Conservation (phyloP, 2,797 vertebrate genomes). For the Botia almorhae region DNA sequence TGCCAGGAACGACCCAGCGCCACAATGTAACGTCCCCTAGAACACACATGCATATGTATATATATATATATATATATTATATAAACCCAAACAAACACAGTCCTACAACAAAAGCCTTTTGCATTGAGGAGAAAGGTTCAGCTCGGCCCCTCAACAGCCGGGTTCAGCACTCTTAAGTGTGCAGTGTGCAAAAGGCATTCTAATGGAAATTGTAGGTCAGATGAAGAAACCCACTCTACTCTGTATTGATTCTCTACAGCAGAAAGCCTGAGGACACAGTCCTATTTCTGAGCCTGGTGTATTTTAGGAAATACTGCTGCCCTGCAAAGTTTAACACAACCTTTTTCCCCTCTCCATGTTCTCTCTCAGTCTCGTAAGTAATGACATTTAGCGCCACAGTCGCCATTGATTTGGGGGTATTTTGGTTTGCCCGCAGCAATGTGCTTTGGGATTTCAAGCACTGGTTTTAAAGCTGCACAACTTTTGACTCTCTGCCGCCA, state of each 20-base stretch:
- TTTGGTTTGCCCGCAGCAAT: constrained; percentile 17
- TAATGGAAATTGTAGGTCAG: constrained; percentile 55
- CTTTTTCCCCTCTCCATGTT: constrained; percentile 39
- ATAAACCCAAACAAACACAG: background rate
- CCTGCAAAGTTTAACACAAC: constrained; percentile 47
- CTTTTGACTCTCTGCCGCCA: no score
- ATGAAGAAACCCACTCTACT: constrained; percentile 31
- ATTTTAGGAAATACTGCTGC: constrained; percentile 36
- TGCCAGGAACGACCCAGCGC: constrained; percentile 95
- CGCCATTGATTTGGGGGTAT: constrained; percentile 23
- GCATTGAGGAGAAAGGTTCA: constrained; percentile 37
- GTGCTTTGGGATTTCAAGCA: constrained; percentile 4
- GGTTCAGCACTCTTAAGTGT: constrained; percentile 45
- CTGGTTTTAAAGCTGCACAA: background rate
- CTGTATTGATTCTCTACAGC: constrained; percentile 34
- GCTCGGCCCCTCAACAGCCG: constrained; percentile 36
- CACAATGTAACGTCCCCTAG: constrained; percentile 93
- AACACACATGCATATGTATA: constrained; percentile 39
- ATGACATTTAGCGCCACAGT: constrained; percentile 49
- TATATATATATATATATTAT: no score
- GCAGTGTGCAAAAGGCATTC: constrained; percentile 31
- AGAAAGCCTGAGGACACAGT: constrained; percentile 31
- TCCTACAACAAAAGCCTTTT: constrained; percentile 32
- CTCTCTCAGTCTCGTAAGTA: constrained; percentile 20
- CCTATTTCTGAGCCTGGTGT: constrained; percentile 14